These are phyloP conservation scores for Pogonocichla stellata DNA, from an alignment of 2,113 vertebrate species.

Conservation along the genomic window DNA sequence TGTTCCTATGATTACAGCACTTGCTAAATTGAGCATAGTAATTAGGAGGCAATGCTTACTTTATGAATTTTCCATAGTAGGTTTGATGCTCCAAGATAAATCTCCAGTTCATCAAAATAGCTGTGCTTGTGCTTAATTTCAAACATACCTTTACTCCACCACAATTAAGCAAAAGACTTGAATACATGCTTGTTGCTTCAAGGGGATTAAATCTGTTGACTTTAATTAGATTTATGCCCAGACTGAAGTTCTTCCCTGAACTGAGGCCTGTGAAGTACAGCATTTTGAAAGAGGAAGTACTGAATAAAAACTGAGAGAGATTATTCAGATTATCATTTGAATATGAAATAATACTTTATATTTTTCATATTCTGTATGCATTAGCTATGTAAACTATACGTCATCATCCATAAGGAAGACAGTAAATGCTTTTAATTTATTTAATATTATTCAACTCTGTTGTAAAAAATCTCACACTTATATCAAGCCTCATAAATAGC, in stretches of 20 bases:
- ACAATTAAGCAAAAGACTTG: slow-evolving; percentile 59
- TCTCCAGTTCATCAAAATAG: slow-evolving; percentile 44
- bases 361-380: not conserved
- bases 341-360: not conserved
- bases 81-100: slow-evolving; percentile 55
- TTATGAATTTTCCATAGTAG: slow-evolving; percentile 65
- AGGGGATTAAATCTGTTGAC: slow-evolving; percentile 53
- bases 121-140: slow-evolving; percentile 32
- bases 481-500: not conserved
- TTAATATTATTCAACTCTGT: not conserved
- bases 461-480: slow-evolving; percentile 1
- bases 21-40: slow-evolving; percentile 52
- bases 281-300: slow-evolving; percentile 16
- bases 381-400: not conserved
- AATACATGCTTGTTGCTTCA: slow-evolving; percentile 35
- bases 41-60: slow-evolving; percentile 54
- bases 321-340: not conserved
- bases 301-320: not conserved
- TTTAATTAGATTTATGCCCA: slow-evolving; percentile 62
- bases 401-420: not conserved
- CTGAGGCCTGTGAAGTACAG: not conserved
- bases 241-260: slow-evolving; percentile 33
- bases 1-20: slow-evolving; percentile 58
- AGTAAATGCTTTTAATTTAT: not conserved
- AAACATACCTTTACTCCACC: slow-evolving; percentile 29